Base-by-base conservation (phyloP, 2,113 vertebrate genomes). In the Origma solitaria region DNA sequence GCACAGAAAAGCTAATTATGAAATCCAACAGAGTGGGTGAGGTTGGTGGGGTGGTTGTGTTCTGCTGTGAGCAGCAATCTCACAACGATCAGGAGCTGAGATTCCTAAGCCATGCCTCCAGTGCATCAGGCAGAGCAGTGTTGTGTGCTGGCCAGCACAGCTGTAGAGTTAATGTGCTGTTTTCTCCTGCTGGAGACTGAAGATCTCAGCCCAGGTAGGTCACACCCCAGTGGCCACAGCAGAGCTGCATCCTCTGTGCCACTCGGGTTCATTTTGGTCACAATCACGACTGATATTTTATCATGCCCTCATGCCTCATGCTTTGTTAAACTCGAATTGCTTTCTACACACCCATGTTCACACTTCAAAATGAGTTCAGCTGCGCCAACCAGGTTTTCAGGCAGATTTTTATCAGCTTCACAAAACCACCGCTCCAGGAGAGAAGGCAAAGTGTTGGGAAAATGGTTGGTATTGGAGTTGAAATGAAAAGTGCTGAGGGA, bases 261-360 rank as follows among this genome's bases (percentile, higher is more conserved):
- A 56, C 57, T 78, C 4, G 4, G 69, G 60, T 94, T 93, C 92
- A 76, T 93, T 96, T 94, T 0, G 9, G 83, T 78, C 94, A 82
- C 80, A 81, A 49, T 94, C 95, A 88, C 13, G 7, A 69, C 83
- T 86, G 87, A 80, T 97, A 90, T 11, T 90, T 90, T 53, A 40
- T 92, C 82, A 72, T 83, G 82, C 83, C 94, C 93, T 86, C 69
- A 69, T 88, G 92, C 92, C 89, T 95, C 90, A 90, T 96, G 94
- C 93, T 90, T 94, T 96, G 95, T 94, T 96, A 95, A 93, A 95
- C 93, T 88, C 24, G 65, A 96, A 95, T 97, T 97, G 92, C 93
- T 96, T 97, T 96, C 95, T 92, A 82, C 92, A 92, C 94, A 88
- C 80, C 61, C 93, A 45, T 88, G 92, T 96, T 96, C 92, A 92